Percentiles rank a stretch among this genome's conserved stretches.
phyloP scores from a whole-genome alignment of 2,888 invertebrate genomes.

The Yponomeuta evonymella region DNA sequence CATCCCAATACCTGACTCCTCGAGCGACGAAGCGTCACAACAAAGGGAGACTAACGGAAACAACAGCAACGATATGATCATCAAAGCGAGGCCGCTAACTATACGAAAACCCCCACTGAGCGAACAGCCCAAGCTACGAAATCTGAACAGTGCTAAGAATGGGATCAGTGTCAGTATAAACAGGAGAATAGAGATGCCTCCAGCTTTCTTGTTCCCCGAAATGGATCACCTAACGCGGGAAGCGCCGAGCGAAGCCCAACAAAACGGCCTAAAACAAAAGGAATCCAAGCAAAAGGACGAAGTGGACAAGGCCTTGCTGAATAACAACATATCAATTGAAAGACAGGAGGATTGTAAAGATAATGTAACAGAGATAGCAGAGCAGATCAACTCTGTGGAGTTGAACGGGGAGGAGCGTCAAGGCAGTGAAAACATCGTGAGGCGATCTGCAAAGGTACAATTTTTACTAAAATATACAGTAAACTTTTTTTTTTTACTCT shows the following conservation, averaged over 20 bases:
- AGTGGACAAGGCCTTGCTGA: slow-evolving; percentile 53
- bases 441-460: slow-evolving; percentile 79
- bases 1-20: slow-evolving; percentile 52
- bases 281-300: slow-evolving; percentile 54
- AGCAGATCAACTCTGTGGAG: slow-evolving; percentile 69
- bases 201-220: slow-evolving; percentile 87
- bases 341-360: slow-evolving; percentile 64
- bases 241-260: slow-evolving; percentile 38
- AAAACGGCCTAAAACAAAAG: slow-evolving; percentile 55
- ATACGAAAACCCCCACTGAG: slow-evolving; percentile 88
- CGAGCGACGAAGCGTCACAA: slow-evolving; percentile 48
- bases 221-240: slow-evolving; percentile 79
- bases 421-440: slow-evolving; percentile 72
- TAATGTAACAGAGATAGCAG: slow-evolving; percentile 61
- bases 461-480: too few relatives aligned
- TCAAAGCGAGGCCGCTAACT: slow-evolving; percentile 90
- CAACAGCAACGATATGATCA: slow-evolving; percentile 60
- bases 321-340: slow-evolving; percentile 47
- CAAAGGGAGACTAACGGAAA: slow-evolving; percentile 63
- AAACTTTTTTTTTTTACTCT: too few relatives aligned
- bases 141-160: slow-evolving; percentile 71
- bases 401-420: slow-evolving; percentile 74
- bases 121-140: slow-evolving; percentile 86
- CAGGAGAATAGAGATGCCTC: slow-evolving; percentile 88
- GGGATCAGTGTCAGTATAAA: slow-evolving; percentile 82